Conservation (phyloP, 1,140 invertebrate genomes). For the Lasioglossum albipes region DNA sequence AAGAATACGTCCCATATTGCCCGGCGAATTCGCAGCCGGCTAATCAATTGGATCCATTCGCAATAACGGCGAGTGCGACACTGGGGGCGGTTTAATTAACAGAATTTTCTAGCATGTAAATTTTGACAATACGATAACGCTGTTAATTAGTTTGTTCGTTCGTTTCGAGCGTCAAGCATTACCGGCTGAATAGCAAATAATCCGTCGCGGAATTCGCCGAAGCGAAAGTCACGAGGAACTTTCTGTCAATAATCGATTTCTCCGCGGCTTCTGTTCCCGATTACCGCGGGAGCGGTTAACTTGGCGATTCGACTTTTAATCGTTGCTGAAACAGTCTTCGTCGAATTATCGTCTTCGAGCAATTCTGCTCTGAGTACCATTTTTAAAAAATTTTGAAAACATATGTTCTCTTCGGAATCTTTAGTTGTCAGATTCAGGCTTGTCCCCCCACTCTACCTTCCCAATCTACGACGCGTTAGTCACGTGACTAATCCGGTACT, state of each 20-base stretch:
- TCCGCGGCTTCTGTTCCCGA: background rate
- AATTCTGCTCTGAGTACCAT: no score
- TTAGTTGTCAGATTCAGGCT: no score
- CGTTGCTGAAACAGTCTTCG: no score
- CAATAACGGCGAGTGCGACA: background rate
- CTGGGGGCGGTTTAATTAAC: background rate
- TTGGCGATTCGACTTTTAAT: background rate
- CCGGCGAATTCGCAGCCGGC: background rate
- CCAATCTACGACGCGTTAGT: no score
- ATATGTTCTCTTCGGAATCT: no score
- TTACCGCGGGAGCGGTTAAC: background rate
- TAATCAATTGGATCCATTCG: conserved; percentile 2
- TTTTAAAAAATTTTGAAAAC: no score
- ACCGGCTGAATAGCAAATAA: no score
- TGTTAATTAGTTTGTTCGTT: background rate
- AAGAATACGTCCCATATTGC: background rate
- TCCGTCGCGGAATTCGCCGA: background rate
- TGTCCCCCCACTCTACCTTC: no score
- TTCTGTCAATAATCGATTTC: background rate
- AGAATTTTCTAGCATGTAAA: conserved; percentile 4
- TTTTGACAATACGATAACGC: background rate
- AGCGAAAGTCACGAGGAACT: background rate
- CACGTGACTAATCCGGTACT: no score
- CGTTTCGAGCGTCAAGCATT: background rate
- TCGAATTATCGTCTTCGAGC: no score